A percentile compares a stretch with the other conserved stretches of the same genome.
Evolutionary conservation across 2,888 invertebrate genomes (phyloP).

Genomic region (Metallyticus violacea): DNA sequence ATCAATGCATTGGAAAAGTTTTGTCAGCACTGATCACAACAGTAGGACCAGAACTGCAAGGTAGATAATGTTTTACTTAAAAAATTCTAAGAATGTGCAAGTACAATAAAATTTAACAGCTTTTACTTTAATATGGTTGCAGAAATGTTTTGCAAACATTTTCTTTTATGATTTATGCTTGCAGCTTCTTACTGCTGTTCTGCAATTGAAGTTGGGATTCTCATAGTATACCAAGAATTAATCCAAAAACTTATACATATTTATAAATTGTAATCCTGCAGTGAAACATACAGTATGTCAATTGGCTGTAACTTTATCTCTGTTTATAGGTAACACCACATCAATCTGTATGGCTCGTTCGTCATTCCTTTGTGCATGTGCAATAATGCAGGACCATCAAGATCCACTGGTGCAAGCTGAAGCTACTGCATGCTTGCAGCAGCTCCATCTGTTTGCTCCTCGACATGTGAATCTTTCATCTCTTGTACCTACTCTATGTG

Average conservation of each 20-base stretch:
- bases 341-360: constrained; percentile 73
- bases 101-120: too few relatives aligned
- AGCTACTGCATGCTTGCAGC: constrained; percentile 93
- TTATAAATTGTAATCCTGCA: background rate
- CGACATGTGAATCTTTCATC: constrained; percentile 89
- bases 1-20: constrained; percentile 89
- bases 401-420: constrained; percentile 93
- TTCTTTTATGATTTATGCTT: too few relatives aligned
- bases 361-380: constrained; percentile 89
- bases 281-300: background rate
- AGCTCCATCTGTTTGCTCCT: constrained; percentile 96
- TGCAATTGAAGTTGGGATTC: too few relatives aligned
- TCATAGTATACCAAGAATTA: too few relatives aligned
- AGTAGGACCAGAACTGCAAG: constrained; percentile 96
- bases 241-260: too few relatives aligned
- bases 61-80: too few relatives aligned
- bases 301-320: background rate
- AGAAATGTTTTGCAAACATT: too few relatives aligned
- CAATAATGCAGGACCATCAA: constrained; percentile 85
- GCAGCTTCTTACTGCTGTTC: too few relatives aligned
- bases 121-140: too few relatives aligned
- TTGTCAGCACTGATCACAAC: constrained; percentile 95
- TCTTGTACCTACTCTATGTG: constrained; percentile 88
- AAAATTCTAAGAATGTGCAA: too few relatives aligned
- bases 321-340: constrained; percentile 61